Base-by-base conservation (phyloP, 2,888 invertebrate species). In the Athalia cordata region DNA sequence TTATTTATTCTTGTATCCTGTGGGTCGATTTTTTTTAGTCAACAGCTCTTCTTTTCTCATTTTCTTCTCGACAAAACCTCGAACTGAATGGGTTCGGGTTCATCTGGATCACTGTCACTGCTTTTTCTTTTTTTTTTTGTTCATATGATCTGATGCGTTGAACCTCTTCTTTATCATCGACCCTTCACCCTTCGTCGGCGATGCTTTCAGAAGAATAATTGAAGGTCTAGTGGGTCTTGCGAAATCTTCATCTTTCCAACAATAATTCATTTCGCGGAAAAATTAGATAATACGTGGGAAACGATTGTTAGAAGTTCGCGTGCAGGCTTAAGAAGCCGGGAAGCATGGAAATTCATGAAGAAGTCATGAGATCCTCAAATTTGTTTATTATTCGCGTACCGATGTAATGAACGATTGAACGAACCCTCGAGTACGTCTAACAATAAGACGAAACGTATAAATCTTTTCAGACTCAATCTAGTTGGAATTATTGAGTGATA, bases 401-500 rank as follows among this genome's bases (percentile, higher is more conserved):
- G 55, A 68, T 55, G 47, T 68, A 68, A 68, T 68, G 29, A 68
- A 50, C 68, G 68, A 68, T 68, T 68, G 52, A 68, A 68, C 43
- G 68, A 68, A 68, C 68, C 29, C 67, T 68, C 2, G 29, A 29
- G 29, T 29, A 29, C 29, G 8, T 55, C 9, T 59, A 55, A 55
- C 55, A 55, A 55, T 55, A 7, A n/a, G 59, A 86, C 85, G 66
- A 83, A 85, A 29, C 29, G 29, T 29, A 79, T 86, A 89, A 74
- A 83, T 84, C 47, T 79, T 81, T 74, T 89, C 88, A 9, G 84
- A 86, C n/a, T 85, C 84, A 0, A 76, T 76, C 50, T 89, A 79
- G 15, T 86, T 85, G 4, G 85, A 80, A 29, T 29, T 1, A 78
- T 83, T 84, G 45, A 81, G 81, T 55, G 81, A 78, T 59, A 72